phyloP scores from a whole-genome alignment of 35 echinoderm and acorn worm species.

The Patiria miniata region DNA sequence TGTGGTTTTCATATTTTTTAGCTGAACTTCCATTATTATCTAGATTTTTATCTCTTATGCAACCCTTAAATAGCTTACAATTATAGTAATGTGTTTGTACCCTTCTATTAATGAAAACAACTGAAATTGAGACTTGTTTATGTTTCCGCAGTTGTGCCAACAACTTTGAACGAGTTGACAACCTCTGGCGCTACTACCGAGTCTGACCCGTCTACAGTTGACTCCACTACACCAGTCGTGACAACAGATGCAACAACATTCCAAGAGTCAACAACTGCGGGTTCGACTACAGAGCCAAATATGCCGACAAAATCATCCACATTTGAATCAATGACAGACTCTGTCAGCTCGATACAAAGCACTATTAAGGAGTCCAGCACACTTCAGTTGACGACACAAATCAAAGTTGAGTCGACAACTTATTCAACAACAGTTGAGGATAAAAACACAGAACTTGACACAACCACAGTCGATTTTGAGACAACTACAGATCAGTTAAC shows the following conservation, averaged over 20 bases:
- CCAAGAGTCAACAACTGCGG: slow-evolving; percentile 19
- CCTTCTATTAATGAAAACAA: neutral
- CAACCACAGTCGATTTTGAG: neutral
- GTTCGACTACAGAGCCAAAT: neutral
- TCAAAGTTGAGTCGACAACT: neutral
- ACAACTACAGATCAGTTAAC: slow-evolving; percentile 1
- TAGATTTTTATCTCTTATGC: too few species aligned
- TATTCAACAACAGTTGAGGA: neutral
- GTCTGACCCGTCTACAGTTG: neutral
- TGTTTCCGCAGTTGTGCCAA: neutral
- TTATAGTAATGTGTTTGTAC: too few species aligned
- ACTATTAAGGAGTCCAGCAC: neutral
- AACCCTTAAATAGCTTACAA: too few species aligned
- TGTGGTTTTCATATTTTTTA: too few species aligned
- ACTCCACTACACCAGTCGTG: neutral
- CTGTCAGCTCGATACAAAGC: neutral
- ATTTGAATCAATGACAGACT: neutral
- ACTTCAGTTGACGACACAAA: too few species aligned
- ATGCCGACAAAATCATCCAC: neutral
- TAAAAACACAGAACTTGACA: neutral
- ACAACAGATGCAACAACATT: slow-evolving; percentile 20
- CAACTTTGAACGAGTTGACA: neutral
- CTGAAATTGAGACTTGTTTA: neutral
- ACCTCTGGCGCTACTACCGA: neutral
- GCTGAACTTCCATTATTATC: too few species aligned